phyloP scores from a whole-genome alignment of 2,113 vertebrate species.

The Chrysochloris asiatica region DNA sequence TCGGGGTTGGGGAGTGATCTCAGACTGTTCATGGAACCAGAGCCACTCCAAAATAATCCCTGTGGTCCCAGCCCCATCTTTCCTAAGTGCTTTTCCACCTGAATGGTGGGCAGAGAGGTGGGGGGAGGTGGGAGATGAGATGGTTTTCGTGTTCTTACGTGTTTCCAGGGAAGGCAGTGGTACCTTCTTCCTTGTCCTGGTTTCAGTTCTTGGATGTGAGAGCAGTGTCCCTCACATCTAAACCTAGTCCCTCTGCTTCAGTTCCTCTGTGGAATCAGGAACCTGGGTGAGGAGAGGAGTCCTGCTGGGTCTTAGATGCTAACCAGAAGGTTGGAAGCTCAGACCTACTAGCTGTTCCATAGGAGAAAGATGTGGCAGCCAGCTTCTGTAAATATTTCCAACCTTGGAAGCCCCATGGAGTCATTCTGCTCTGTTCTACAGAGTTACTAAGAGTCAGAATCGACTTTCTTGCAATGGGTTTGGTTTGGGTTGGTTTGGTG shows the following conservation, averaged over 20 bases:
- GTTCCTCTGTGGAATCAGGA: background rate
- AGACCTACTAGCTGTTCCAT: background rate
- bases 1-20: background rate
- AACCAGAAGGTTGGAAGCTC: too few relatives aligned
- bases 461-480: background rate
- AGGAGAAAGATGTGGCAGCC: background rate
- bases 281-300: conserved; percentile 52
- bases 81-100: background rate
- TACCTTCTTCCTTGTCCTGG: background rate
- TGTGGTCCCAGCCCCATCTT: background rate
- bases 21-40: background rate
- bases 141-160: background rate
- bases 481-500: background rate
- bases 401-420: background rate
- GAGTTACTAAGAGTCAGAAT: background rate
- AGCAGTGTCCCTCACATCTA: background rate
- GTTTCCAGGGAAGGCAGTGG: too few relatives aligned
- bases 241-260: background rate
- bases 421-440: background rate
- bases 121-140: background rate
- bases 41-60: background rate
- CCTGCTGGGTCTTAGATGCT: too few relatives aligned
- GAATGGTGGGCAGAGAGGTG: background rate
- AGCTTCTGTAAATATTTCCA: background rate
- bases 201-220: background rate